Base-by-base conservation (phyloP, 2,113 vertebrate species). In the Brienomyrus brachyistius region DNA sequence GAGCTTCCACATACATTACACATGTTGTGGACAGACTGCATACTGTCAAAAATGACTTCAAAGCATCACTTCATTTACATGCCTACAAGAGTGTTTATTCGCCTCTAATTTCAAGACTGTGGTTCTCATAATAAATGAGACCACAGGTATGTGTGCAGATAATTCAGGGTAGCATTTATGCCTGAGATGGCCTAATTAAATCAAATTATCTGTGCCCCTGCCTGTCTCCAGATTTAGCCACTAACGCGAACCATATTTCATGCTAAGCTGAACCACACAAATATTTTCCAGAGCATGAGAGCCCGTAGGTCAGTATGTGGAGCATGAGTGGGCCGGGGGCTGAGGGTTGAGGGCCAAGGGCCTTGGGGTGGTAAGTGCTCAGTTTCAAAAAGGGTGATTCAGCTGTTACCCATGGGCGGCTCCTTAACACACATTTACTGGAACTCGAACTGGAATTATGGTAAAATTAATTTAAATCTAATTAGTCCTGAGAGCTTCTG, bases 401-500 rank as follows among this genome's bases (percentile, higher is more conserved):
- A 70, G 84, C 74, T 80, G 70, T 85, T 27, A 83, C 89, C 88
- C 51, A 5, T 52, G 70, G 52, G 15, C 90, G 62, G 1, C 82
- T 35, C 86, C 90, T 77, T 91, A 90, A 91, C 90, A 87, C 91
- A 21, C 2, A 23, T 50, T 35, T 23, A 88, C 93, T 92, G 92
- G 92, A 93, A 91, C 89, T 52, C 83, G 77, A 35, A 74, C n/a
- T n/a, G 50, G 21, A 62, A 86, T 92, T 89, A 89, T 91, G 52
- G 51, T 21, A 51, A 86, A 86, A 86, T 77, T 51, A 47, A 43
- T 56, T 70, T 40, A 40, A 52, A 43, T 52, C 4, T 27, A 35
- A 7, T 43, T 21, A 4, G 62, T 31, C n/a, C n/a, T 66, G n/a
- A 21, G 59, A 66, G 62, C n/a, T 31, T 70, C n/a, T 70, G 62